Percentiles rank a stretch among this genome's conserved stretches.
These are phyloP conservation scores for Dasysyrphus albostriatus DNA, from an alignment of 2,888 invertebrate genomes.

Conservation along the genomic window DNA sequence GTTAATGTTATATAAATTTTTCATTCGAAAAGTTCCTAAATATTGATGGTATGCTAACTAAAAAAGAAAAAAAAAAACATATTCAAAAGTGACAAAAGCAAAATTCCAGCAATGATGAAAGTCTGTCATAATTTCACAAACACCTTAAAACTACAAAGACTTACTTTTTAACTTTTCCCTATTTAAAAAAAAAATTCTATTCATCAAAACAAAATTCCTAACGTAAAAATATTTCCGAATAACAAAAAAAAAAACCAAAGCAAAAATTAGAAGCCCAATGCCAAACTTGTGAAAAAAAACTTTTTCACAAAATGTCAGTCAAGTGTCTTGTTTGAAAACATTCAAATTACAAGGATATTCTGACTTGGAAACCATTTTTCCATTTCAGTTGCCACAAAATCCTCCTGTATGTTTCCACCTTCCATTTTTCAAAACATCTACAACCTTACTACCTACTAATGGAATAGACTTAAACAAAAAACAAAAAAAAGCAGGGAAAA, in stretches of 20 bases:
- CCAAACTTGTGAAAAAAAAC: background rate
- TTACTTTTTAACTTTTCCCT: background rate
- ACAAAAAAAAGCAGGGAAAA: conserved; percentile 14
- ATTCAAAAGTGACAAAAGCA: no score
- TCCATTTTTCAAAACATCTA: conserved; percentile 1
- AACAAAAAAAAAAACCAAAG: background rate
- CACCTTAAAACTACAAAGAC: background rate
- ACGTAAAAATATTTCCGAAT: background rate
- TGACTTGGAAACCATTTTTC: conserved; percentile 17
- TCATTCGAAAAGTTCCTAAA: no score
- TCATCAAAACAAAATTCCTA: background rate
- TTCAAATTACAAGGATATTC: conserved; percentile 50
- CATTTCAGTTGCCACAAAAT: conserved; percentile 11
- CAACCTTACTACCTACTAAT: background rate
- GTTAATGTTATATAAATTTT: no score
- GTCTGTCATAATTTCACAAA: background rate
- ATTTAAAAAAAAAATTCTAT: background rate
- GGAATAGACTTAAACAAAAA: conserved; percentile 3
- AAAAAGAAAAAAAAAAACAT: no score
- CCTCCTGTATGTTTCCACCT: background rate
- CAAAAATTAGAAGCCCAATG: background rate
- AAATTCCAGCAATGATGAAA: no score
- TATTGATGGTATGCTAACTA: no score
- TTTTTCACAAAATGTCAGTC: conserved; percentile 49
- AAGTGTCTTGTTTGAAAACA: conserved; percentile 43